Percentiles rank a stretch among this genome's conserved stretches.
Conservation (phyloP, 2,797 vertebrate genomes). For the Sciurus vulgaris region DNA sequence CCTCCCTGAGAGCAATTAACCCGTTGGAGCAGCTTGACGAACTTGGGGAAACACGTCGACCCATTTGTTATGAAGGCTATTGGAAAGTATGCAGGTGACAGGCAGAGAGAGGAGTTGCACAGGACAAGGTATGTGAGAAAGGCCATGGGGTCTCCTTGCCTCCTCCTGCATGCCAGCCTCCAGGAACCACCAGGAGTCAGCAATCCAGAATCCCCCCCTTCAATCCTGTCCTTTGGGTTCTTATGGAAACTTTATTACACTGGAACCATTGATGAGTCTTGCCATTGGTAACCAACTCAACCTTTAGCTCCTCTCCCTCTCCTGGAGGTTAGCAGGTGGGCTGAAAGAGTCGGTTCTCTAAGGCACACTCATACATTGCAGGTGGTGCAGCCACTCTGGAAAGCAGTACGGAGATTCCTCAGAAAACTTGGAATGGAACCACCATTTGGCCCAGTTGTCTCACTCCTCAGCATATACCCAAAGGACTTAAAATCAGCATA, state of each 20-base stretch:
- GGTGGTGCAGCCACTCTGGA: too few relatives aligned
- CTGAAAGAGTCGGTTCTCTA: neutral
- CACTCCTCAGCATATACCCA: too few relatives aligned
- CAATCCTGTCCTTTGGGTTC: neutral
- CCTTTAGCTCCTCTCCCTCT: neutral
- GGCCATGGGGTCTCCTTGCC: fast-evolving
- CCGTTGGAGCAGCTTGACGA: neutral
- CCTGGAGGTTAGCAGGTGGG: neutral
- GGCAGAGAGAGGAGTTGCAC: neutral
- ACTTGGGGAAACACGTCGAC: neutral
- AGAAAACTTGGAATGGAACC: too few relatives aligned
- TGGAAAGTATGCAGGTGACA: neutral
- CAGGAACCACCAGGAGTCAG: neutral
- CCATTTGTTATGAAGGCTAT: neutral
- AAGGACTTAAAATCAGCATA: too few relatives aligned
- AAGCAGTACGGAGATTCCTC: too few relatives aligned
- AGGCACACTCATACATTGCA: too few relatives aligned
- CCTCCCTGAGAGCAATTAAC: neutral
- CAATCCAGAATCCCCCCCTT: too few relatives aligned
- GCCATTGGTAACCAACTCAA: too few relatives aligned
- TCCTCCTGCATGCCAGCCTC: neutral
- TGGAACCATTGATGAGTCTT: neutral
- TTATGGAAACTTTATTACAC: neutral
- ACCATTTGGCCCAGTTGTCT: too few relatives aligned
- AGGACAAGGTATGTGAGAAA: neutral